These are phyloP conservation scores for Babyrousa celebensis DNA, from an alignment of 2,797 vertebrate genomes.

Conservation along the genomic window DNA sequence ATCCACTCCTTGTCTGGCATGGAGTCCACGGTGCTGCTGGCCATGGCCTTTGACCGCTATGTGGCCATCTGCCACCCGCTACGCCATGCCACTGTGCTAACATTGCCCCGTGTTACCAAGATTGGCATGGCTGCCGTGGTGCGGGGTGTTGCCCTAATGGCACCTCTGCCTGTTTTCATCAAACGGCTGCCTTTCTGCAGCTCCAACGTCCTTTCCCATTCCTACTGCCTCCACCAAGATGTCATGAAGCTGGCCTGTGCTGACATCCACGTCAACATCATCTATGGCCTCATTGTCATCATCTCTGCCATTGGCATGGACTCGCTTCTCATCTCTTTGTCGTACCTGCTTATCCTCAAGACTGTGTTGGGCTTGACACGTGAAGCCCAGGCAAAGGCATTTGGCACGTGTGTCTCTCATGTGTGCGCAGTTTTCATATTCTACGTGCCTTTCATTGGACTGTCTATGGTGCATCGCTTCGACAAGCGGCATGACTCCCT, in stretches of 20 bases:
- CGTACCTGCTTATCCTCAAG: constrained; percentile 87
- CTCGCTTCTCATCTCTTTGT: constrained; percentile 85
- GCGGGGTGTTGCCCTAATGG: constrained; percentile 84
- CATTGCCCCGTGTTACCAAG: constrained; percentile 80
- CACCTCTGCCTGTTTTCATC: constrained; percentile 85
- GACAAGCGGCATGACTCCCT: constrained; percentile 72
- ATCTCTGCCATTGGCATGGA: constrained; percentile 87
- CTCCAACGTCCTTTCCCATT: constrained; percentile 86
- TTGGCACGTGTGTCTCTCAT: constrained; percentile 87
- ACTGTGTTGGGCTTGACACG: constrained; percentile 84
- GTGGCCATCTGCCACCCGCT: constrained; percentile 93
- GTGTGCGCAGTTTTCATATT: constrained; percentile 88
- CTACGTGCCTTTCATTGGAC: constrained; percentile 85
- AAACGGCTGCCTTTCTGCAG: constrained; percentile 79
- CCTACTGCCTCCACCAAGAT: constrained; percentile 87
- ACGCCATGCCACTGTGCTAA: constrained; percentile 91
- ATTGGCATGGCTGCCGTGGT: constrained; percentile 84
- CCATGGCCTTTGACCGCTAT: constrained; percentile 94
- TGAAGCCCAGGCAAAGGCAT: constrained; percentile 84
- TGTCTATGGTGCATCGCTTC: constrained; percentile 88
- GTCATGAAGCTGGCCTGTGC: constrained; percentile 88
- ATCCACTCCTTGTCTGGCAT: constrained; percentile 90
- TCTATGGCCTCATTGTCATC: constrained; percentile 88
- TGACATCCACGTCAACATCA: constrained; percentile 81
- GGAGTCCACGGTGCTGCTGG: constrained; percentile 90